Base-by-base conservation (phyloP, 2,888 invertebrate species). In the Mesorhabditis sp. region DNA sequence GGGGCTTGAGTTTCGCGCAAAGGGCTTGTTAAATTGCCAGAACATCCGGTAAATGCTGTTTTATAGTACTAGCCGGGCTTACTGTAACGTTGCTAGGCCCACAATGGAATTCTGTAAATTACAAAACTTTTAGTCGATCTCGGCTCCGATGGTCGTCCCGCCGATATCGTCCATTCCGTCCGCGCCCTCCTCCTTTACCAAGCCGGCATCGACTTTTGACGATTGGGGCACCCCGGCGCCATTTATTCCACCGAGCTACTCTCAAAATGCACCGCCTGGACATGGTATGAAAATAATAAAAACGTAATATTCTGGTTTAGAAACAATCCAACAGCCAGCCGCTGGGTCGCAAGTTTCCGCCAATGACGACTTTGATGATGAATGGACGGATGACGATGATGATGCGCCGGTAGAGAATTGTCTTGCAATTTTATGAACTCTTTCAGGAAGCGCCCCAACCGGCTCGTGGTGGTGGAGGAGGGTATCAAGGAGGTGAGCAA, bases 271-370 rank as follows among this genome's bases (percentile, higher is more conserved):
- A 3, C 63, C n/a, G 13, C 10, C 58, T 50, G 58, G 58, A 50
- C 58, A 50, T 50, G 58, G 58, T 50, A 50, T 13, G 58, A 2
- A 50, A n/a, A 50, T 50, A 10, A 13, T 50, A 13, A 50, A 50
- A 50, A 50, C 58, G 7, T 50, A 50, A 50, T n/a, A 13, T 50
- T 50, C n/a, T n/a, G n/a, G n/a, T 50, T 50, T 87, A 50, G 58
- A 50, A 50, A 50, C 58, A 10, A 50, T 50, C n/a, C 58, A 88
- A 70, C 95, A 90, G 58, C 95, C 88, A 13, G 94, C 92, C 75
- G 95, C 87, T 3, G 63, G 6, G 61, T 67, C 58, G 45, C 67
- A n/a, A 62, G 28, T 28, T 28, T 28, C 28, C 28, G 68, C 63
- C 43, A 70, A 62, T 42, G 83, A 85, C 58, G 84, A 84, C 71